Evolutionary conservation across 2,888 invertebrate genomes (phyloP), one percentile per base, ranked within the genome.

Genomic region (Zhuqinia jingwanae): DNA sequence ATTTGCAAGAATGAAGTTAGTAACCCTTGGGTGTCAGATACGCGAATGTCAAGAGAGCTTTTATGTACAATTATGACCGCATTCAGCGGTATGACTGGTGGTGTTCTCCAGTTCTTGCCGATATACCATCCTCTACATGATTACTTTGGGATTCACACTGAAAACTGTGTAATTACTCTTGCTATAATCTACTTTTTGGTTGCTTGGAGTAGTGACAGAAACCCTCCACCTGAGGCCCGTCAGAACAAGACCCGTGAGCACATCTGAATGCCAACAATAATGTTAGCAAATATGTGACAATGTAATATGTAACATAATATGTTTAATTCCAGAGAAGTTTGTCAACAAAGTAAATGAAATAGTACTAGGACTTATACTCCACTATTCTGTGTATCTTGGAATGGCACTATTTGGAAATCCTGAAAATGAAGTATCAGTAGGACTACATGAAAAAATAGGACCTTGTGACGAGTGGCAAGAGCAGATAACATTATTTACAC

Each of bases 61-160:
- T 77, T 94, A 0, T 94, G 94, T 89, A 92, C 94, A 0, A 27
- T 95, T 10, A 90, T 95, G 45, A 94, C 96, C 0, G 94, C 94
- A 0, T 89, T 95, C 2, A 92, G 96, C 77, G 95, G 96, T 25
- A 95, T 96, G 94, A 95, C 96, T 2, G 94, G 95, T 0, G 96
- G 96, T 0, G 94, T 96, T 0, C 91, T 96, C 1, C 92, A 96
- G 91, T 96, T 96, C 92, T 92, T 96, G 15, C 94, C 95, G 0
- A 92, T 96, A 88, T 96, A 96, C 92, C 96, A 96, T 91, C 95
- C 96, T 0, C 93, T 96, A 0, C 96, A 96, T 92, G 96, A 96
- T 91, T 92, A 94, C 15, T 93, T 92, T 89, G 93, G 94, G 20
- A 93, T 96, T 47, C 96, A 96, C 92, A 94, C 95, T 0, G 96